Evolutionary conservation across 2,113 vertebrate genomes (phyloP).

Genomic region (Xiphias gladius): DNA sequence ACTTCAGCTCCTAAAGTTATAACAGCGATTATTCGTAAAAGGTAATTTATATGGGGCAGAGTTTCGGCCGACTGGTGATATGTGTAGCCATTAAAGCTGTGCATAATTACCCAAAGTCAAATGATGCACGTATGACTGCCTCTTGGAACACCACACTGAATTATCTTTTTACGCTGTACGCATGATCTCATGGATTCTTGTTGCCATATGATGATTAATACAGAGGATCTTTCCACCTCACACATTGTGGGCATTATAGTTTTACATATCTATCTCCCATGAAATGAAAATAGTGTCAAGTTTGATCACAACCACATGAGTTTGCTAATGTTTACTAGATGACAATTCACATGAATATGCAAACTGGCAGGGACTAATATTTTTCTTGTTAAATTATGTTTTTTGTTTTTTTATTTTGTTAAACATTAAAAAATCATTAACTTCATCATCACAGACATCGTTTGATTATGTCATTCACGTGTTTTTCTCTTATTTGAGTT

Average conservation of each 20-base stretch:
- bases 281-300: background rate
- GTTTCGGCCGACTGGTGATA: background rate
- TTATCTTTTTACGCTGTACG: background rate
- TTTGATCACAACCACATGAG: conserved; percentile 1
- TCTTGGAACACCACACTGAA: background rate
- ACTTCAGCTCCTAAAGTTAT: accelerated
- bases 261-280: background rate
- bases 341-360: background rate
- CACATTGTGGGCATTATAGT: background rate
- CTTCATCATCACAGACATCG: too few relatives aligned
- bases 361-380: background rate
- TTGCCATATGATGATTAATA: background rate
- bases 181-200: background rate
- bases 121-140: background rate
- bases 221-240: background rate
- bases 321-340: conserved; percentile 5
- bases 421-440: too few relatives aligned
- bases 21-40: background rate
- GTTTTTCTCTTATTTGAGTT: background rate
- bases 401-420: background rate
- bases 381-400: background rate
- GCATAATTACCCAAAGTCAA: background rate
- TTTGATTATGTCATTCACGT: background rate
- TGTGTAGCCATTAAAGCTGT: background rate
- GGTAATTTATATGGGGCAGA: accelerated